Conservation (phyloP, 2,113 vertebrate genomes). For the Oncorhynchus gorbuscha region DNA sequence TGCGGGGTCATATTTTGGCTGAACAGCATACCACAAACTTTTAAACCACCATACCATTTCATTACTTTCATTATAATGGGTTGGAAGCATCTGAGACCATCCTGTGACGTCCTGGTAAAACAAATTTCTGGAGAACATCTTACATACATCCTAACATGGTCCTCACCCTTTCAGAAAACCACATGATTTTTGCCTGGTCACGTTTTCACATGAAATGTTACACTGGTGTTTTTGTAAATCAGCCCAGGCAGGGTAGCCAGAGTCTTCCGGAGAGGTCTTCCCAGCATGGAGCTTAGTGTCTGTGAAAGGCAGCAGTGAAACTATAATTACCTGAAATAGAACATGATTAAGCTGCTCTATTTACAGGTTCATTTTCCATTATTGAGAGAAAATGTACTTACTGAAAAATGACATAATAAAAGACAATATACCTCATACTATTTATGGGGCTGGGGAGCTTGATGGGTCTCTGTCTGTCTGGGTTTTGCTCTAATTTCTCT, state of each 20-base stretch:
- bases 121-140: too few species aligned
- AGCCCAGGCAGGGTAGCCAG: neutral
- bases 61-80: too few species aligned
- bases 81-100: too few species aligned
- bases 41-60: too few species aligned
- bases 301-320: slow-evolving; percentile 6
- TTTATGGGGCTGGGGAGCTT: neutral
- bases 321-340: slow-evolving; percentile 35
- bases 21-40: too few species aligned
- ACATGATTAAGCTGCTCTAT: slow-evolving; percentile 19
- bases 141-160: too few species aligned
- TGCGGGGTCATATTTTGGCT: too few species aligned
- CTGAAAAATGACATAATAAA: neutral
- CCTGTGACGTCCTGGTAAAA: too few species aligned
- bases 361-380: slow-evolving; percentile 1
- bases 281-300: neutral
- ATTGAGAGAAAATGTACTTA: neutral
- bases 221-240: slow-evolving; percentile 7
- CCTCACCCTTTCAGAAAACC: too few species aligned
- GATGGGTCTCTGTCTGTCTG: too few species aligned
- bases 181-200: too few species aligned
- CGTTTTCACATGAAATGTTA: neutral
- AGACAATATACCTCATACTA: neutral
- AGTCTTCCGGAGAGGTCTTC: neutral
- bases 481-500: neutral